Conservation (phyloP, 2,888 invertebrate genomes). For the Eristalis tenax region DNA sequence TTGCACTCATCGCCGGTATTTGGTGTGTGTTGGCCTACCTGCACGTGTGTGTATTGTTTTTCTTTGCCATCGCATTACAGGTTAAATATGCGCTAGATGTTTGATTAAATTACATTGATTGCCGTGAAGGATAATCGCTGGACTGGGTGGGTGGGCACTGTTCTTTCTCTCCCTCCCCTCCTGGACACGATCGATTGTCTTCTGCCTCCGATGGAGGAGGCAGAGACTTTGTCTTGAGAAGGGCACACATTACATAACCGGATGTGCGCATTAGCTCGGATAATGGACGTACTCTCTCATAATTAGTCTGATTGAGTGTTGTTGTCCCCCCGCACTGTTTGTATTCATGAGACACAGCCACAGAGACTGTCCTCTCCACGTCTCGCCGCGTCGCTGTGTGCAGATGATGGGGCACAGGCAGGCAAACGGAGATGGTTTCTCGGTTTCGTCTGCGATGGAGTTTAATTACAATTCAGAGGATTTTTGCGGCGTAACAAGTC, state of each 20-base stretch:
- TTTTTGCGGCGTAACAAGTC: conserved; percentile 37
- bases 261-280: conserved; percentile 10
- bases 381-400: no score
- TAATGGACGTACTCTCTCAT: conserved; percentile 27
- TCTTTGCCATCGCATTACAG: conserved; percentile 49
- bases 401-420: no score
- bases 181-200: background rate
- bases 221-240: background rate
- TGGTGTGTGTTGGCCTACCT: conserved; percentile 14
- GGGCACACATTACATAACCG: conserved; percentile 19
- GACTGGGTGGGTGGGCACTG: background rate
- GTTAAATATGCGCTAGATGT: conserved; percentile 59
- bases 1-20: no score
- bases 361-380: background rate
- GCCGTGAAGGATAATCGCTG: conserved; percentile 34
- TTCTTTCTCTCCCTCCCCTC: no score
- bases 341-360: background rate
- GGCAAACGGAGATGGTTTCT: background rate
- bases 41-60: conserved; percentile 49
- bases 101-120: conserved; percentile 60
- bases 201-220: no score
- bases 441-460: background rate
- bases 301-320: conserved; percentile 51
- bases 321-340: background rate
- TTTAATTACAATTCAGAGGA: conserved; percentile 42